These are phyloP conservation scores for Exephanes ischioxanthus DNA, from an alignment of 2,888 invertebrate species.

Conservation along the genomic window DNA sequence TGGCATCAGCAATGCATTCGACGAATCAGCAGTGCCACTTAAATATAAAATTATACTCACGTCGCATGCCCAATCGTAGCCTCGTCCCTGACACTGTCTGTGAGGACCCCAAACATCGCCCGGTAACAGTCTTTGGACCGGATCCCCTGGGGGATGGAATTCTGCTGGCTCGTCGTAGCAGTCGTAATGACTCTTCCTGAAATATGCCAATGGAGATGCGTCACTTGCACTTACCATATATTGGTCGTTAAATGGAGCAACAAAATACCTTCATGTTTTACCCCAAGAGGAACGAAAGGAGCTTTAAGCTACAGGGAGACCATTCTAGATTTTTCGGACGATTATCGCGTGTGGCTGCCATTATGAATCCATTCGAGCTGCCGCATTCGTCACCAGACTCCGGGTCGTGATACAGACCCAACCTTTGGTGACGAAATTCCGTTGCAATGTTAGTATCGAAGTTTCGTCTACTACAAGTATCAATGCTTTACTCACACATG, in stretches of 20 bases:
- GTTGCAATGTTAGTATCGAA: background rate
- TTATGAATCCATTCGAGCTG: constrained; percentile 13
- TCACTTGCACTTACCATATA: background rate
- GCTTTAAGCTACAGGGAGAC: constrained; percentile 35
- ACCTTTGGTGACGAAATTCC: constrained; percentile 17
- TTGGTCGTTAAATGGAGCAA: background rate
- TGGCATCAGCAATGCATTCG: background rate
- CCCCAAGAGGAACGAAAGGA: constrained; percentile 5
- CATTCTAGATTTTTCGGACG: constrained; percentile 18
- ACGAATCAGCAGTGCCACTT: background rate
- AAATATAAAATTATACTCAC: background rate
- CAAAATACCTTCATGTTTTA: background rate
- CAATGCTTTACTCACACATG: constrained; percentile 48
- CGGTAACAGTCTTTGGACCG: constrained; percentile 2
- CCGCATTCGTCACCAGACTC: background rate
- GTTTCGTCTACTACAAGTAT: background rate
- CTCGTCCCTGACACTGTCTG: constrained; percentile 15
- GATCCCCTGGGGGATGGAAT: background rate
- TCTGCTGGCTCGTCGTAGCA: background rate
- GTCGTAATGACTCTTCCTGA: background rate
- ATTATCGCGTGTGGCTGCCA: background rate
- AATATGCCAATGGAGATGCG: background rate
- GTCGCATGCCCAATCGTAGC: background rate
- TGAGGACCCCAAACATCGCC: background rate
- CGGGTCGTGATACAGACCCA: constrained; percentile 46